Percentiles rank a stretch among this genome's conserved stretches.
phyloP scores from a whole-genome alignment of 1,140 invertebrate genomes.

The Trichonephila clavipes region DNA sequence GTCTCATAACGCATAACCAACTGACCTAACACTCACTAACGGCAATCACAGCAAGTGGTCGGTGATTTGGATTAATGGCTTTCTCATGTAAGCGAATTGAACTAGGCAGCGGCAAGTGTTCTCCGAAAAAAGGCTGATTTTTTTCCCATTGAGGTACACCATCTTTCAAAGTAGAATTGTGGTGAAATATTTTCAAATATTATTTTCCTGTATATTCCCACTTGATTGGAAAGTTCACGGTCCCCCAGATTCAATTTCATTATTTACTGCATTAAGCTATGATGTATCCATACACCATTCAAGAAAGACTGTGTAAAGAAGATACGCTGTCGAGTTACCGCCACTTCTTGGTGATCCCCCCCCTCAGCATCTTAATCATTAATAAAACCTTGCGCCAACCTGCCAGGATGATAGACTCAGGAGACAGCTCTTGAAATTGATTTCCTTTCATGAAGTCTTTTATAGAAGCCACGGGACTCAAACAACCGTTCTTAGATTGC shows the following conservation, averaged over 20 bases:
- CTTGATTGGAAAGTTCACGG: not conserved
- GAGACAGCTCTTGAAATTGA: constrained; percentile 48
- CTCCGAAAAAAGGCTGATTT: not conserved
- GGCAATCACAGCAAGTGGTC: constrained; percentile 11
- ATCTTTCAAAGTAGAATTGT: not conserved
- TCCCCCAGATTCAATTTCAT: not conserved
- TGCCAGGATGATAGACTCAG: constrained; percentile 23
- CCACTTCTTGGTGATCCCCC: not conserved
- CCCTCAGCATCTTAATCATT: not conserved
- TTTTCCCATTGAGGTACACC: not conserved
- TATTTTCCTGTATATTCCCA: not conserved
- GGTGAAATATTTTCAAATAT: not conserved
- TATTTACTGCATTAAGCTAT: not conserved
- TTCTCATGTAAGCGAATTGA: not conserved
- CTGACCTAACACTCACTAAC: not conserved
- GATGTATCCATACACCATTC: not conserved
- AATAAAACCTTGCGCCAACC: constrained; percentile 41
- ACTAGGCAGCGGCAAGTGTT: not conserved
- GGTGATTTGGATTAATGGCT: not conserved
- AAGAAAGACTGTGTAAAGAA: not conserved
- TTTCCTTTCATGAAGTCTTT: constrained; percentile 45
- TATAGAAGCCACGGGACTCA: constrained; percentile 20
- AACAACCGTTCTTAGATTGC: constrained; percentile 33
- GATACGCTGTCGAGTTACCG: not conserved
- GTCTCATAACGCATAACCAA: not conserved